Conservation (phyloP, 2,888 invertebrate genomes). For the Drosophila anceps region DNA sequence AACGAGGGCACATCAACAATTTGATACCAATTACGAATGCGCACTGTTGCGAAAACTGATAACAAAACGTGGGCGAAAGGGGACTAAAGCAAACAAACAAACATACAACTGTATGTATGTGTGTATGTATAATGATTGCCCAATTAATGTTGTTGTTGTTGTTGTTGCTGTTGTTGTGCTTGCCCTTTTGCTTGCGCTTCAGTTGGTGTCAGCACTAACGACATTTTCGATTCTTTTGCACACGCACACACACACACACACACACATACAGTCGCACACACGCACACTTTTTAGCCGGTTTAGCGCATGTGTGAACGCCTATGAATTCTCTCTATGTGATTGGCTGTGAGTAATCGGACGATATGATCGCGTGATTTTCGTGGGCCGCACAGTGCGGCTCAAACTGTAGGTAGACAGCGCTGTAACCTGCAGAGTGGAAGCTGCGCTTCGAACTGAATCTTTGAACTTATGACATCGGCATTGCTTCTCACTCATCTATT, state of each 20-base stretch:
- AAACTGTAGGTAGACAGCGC: constrained; percentile 51
- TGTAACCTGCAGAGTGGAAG: constrained; percentile 18
- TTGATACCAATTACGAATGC: constrained; percentile 14
- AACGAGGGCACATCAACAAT: constrained; percentile 9
- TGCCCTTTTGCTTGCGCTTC: constrained; percentile 17
- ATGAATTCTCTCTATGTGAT: constrained; percentile 52
- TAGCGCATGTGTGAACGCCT: constrained; percentile 32
- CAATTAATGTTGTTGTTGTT: constrained; percentile 23
- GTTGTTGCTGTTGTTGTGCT: constrained; percentile 22
- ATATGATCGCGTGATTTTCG: constrained; percentile 76
- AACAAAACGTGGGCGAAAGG: constrained; percentile 12
- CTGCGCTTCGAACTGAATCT: constrained; percentile 24
- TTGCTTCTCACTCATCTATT: constrained; percentile 4
- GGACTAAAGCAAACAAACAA: constrained; percentile 7
- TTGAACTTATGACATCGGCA: constrained; percentile 22
- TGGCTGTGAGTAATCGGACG: constrained; percentile 72
- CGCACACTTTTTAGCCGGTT: constrained; percentile 24
- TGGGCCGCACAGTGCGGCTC: constrained; percentile 19
- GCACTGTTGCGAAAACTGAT: constrained; percentile 20
- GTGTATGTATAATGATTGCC: constrained; percentile 14
- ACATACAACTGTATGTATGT: background rate
- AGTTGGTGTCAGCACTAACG: constrained; percentile 52
- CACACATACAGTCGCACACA: background rate
- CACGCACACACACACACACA: constrained; percentile 12
- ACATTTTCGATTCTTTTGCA: constrained; percentile 40